Evolutionary conservation across 2,888 invertebrate genomes (phyloP).

Genomic region (Drosophila tripunctata): DNA sequence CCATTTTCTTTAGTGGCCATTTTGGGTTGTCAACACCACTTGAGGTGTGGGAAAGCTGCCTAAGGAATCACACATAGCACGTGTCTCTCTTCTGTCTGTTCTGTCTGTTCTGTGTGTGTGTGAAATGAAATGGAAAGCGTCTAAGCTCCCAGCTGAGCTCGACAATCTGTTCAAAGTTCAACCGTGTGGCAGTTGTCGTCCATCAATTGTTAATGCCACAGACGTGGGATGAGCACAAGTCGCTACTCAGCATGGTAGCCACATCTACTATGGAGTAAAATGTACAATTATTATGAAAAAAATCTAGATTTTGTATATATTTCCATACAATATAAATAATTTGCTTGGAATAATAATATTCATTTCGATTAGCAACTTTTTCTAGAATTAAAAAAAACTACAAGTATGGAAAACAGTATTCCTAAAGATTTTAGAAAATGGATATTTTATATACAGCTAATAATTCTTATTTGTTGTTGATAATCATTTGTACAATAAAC

Average conservation of each 20-base stretch:
- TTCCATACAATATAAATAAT: too few species aligned
- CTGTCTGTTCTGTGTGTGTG: constrained; percentile 31
- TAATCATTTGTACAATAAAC: too few species aligned
- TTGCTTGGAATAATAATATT: too few species aligned
- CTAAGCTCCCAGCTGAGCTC: constrained; percentile 60
- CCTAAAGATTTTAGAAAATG: too few species aligned
- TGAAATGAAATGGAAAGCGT: constrained; percentile 57
- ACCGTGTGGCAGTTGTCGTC: constrained; percentile 51
- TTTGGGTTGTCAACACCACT: constrained; percentile 28
- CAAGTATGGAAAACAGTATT: too few species aligned
- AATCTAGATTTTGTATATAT: too few species aligned
- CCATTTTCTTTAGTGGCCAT: constrained; percentile 26
- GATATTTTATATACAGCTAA: too few species aligned
- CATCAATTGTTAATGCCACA: constrained; percentile 77
- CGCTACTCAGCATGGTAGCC: constrained; percentile 54
- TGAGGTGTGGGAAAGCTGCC: constrained; percentile 22
- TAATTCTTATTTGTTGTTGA: too few species aligned
- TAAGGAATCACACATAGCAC: constrained; percentile 5
- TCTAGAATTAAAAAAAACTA: too few species aligned
- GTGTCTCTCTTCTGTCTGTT: constrained; percentile 8
- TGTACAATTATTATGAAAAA: too few species aligned
- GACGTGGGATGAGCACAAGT: constrained; percentile 50
- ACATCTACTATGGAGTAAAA: too few species aligned
- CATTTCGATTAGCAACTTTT: too few species aligned
- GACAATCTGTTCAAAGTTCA: constrained; percentile 63